These are phyloP conservation scores for Mustelus asterias DNA, from an alignment of 2,113 vertebrate genomes.

Conservation along the genomic window DNA sequence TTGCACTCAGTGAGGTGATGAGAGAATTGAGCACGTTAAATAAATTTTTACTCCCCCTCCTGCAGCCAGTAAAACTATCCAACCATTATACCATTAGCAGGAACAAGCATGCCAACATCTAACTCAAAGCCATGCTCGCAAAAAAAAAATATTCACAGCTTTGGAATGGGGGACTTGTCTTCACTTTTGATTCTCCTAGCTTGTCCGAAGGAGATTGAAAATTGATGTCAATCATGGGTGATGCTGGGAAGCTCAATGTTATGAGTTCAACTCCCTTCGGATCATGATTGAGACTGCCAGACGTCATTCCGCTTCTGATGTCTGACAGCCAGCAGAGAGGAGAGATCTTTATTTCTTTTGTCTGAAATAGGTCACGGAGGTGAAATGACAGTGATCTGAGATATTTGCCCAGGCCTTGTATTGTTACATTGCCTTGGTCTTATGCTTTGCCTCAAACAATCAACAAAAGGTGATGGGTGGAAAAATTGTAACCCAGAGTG, in stretches of 20 bases:
- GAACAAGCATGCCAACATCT: background rate
- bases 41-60: background rate
- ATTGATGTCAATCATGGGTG: background rate
- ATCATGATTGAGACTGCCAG: background rate
- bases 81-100: background rate
- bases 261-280: background rate
- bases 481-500: background rate
- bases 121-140: background rate
- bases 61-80: background rate
- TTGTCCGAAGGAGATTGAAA: background rate
- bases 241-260: background rate
- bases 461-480: background rate
- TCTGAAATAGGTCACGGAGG: background rate
- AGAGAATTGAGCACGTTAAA: background rate
- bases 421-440: background rate
- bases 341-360: background rate
- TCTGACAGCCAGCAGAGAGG: background rate
- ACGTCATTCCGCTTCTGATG: conserved; percentile 10
- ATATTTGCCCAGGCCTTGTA: background rate
- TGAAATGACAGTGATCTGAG: conserved; percentile 17
- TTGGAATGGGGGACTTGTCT: background rate
- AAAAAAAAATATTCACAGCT: background rate
- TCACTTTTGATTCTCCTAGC: background rate
- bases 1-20: background rate
- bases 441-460: background rate